These are phyloP conservation scores for Aspiorhynchus laticeps DNA, from an alignment of 2,113 vertebrate genomes.

Conservation along the genomic window DNA sequence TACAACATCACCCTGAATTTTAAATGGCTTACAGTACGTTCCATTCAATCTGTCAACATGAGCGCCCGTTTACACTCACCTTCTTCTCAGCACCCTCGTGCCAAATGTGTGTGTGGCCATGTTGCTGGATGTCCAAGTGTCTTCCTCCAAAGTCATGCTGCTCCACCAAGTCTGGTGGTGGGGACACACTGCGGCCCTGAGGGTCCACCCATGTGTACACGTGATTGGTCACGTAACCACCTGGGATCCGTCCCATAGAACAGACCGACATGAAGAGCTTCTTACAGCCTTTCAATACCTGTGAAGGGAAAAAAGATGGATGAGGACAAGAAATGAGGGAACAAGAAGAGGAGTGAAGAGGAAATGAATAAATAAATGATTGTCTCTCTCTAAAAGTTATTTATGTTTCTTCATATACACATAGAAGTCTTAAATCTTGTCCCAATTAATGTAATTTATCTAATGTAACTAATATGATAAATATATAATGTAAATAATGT, in stretches of 20 bases:
- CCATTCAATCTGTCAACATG: not conserved
- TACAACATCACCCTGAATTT: not conserved
- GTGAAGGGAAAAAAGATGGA: conserved; percentile 17
- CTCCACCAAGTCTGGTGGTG: conserved; percentile 76
- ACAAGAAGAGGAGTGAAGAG: no score
- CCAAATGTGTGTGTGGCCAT: conserved; percentile 72
- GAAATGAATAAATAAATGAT: no score
- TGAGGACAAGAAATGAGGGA: no score
- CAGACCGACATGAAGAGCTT: conserved; percentile 86
- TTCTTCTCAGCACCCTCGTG: conserved; percentile 84
- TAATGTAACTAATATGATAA: no score
- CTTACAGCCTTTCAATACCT: conserved; percentile 94
- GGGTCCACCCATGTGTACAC: conserved; percentile 96
- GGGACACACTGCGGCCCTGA: conserved; percentile 86
- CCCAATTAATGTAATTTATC: no score
- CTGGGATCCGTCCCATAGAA: conserved; percentile 86
- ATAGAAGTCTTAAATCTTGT: no score
- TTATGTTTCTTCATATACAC: no score
- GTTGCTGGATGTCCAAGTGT: conserved; percentile 69
- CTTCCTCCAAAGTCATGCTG: conserved; percentile 64
- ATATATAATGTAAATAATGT: no score
- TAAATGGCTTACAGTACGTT: not conserved
- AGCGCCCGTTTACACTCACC: conserved; percentile 71
- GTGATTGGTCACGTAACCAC: conserved; percentile 88
- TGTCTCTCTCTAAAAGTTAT: no score